Conservation (phyloP, 2,797 vertebrate genomes). For the Labeo calbasu region DNA sequence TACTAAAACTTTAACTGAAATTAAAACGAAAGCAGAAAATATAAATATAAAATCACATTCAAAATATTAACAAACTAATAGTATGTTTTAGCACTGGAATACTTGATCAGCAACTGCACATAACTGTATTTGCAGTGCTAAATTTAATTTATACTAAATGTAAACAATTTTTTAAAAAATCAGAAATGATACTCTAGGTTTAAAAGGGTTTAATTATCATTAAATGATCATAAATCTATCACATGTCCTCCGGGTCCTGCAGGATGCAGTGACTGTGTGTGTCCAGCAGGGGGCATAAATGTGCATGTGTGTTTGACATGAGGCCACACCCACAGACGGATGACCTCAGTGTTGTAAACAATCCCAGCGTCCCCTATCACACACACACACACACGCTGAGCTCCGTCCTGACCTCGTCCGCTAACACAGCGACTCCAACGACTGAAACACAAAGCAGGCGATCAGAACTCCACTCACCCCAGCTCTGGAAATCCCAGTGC, state of each 20-base stretch:
- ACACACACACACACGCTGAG: background rate
- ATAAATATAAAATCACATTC: too few relatives aligned
- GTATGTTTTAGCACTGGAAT: too few relatives aligned
- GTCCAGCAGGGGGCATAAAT: conserved; percentile 61
- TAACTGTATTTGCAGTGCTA: background rate
- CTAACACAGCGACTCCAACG: background rate
- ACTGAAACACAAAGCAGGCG: background rate
- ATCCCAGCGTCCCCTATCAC: background rate
- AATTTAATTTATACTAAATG: too few relatives aligned
- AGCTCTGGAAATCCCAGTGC: conserved; percentile 99
- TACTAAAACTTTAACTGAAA: too few relatives aligned
- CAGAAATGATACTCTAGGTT: background rate
- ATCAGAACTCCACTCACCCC: conserved; percentile 86
- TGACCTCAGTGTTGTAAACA: conserved; percentile 27
- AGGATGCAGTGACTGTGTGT: background rate
- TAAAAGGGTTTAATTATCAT: background rate
- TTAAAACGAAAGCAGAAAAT: too few relatives aligned
- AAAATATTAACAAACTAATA: too few relatives aligned
- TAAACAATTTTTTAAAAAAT: too few relatives aligned
- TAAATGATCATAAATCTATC: background rate
- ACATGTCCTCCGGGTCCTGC: background rate
- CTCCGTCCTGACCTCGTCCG: background rate
- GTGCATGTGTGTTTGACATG: conserved; percentile 14
- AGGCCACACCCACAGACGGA: conserved; percentile 40
- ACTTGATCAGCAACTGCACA: too few relatives aligned